A percentile compares a stretch with the other conserved stretches of the same genome.
These are phyloP conservation scores for Trachelus troglodyta DNA, from an alignment of 2,888 invertebrate genomes.

Conservation along the genomic window DNA sequence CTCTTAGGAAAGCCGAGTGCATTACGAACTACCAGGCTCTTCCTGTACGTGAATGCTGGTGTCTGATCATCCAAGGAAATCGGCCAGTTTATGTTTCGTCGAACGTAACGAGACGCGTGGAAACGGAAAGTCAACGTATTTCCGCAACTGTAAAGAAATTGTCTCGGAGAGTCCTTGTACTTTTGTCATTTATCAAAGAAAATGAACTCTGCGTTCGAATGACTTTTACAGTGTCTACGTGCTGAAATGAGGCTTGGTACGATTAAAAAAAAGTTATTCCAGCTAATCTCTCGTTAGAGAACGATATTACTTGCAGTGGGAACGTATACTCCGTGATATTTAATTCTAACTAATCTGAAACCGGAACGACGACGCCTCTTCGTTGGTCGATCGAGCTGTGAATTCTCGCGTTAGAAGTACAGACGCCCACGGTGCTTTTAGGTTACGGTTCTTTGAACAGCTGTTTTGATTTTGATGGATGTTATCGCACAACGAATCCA, in stretches of 20 bases:
- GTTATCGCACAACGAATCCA: background rate
- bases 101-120: background rate
- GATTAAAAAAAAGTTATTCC: background rate
- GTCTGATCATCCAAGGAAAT: background rate
- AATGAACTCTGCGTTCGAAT: background rate
- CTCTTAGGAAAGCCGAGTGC: conserved; percentile 3
- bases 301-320: background rate
- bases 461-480: background rate
- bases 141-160: background rate
- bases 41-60: background rate
- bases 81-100: background rate
- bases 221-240: background rate
- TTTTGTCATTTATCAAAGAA: background rate
- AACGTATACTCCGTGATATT: background rate
- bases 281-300: background rate
- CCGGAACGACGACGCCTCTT: background rate
- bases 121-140: background rate
- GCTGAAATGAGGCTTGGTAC: background rate
- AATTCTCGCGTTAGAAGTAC: background rate
- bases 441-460: background rate
- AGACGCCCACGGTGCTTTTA: background rate
- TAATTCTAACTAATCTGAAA: no score
- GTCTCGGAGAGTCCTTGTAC: background rate
- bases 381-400: background rate
- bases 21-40: background rate